phyloP scores from a whole-genome alignment of 2,113 vertebrate species.

The Pachycephala philippinensis region DNA sequence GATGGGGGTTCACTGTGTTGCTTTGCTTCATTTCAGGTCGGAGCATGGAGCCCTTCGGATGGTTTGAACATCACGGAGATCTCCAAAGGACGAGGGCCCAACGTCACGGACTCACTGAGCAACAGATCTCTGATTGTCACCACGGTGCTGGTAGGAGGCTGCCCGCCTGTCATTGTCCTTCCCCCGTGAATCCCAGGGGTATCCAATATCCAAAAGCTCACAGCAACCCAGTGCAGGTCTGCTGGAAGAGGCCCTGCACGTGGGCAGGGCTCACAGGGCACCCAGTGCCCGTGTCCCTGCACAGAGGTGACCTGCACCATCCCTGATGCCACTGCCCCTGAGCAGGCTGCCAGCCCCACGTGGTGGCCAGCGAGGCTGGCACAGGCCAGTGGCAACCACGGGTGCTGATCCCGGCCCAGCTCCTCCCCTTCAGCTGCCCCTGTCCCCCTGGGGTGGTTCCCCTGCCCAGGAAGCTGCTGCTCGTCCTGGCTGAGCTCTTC shows the following conservation, averaged over 20 bases:
- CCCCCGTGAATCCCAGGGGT: fast-evolving
- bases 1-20: background rate
- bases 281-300: fast-evolving
- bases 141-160: conserved; percentile 89
- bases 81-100: conserved; percentile 88
- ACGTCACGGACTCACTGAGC: conserved; percentile 94
- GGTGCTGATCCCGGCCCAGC: background rate
- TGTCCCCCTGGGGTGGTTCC: fast-evolving
- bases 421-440: background rate
- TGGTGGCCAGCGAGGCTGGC: fast-evolving
- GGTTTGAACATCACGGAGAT: conserved; percentile 96
- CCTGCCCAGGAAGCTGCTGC: background rate
- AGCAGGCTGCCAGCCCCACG: background rate
- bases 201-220: fast-evolving
- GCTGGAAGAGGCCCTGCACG: fast-evolving
- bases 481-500: background rate
- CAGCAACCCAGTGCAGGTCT: background rate
- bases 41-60: conserved; percentile 90
- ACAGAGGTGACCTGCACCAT: background rate
- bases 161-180: background rate
- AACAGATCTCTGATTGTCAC: conserved; percentile 95
- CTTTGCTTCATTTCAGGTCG: conserved; percentile 77
- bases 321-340: fast-evolving
- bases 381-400: fast-evolving
- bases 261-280: background rate